Percentiles rank a stretch among this genome's conserved stretches.
These are phyloP conservation scores for Pterocles orientalis DNA, from an alignment of 2,113 vertebrate species.

Conservation along the genomic window DNA sequence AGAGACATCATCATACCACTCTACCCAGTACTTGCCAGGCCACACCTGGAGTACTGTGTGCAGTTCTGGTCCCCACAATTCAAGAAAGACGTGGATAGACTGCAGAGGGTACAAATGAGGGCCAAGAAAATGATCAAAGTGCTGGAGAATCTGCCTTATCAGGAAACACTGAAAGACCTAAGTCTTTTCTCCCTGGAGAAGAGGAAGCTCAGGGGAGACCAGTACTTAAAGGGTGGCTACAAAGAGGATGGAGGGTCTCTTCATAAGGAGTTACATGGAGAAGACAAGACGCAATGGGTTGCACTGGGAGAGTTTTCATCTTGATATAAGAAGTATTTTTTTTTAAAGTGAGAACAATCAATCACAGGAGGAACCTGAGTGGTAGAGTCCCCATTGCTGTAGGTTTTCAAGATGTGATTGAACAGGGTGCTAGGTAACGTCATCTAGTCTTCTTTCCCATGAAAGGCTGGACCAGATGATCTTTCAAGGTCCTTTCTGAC, in stretches of 20 bases:
- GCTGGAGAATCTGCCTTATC: background rate
- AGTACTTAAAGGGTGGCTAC: background rate
- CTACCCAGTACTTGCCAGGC: background rate
- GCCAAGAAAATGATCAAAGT: background rate
- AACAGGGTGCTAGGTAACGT: background rate
- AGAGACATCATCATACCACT: background rate
- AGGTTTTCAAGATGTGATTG: background rate
- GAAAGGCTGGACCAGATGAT: background rate
- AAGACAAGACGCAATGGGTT: background rate
- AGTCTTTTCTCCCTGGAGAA: accelerated
- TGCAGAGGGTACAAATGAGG: background rate
- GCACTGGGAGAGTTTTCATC: background rate
- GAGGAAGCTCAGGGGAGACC: background rate
- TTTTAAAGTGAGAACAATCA: background rate
- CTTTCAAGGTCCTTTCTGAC: background rate
- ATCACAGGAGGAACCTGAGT: background rate
- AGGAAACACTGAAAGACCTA: background rate
- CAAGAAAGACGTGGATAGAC: background rate
- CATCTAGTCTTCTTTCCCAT: background rate
- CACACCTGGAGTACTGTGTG: background rate
- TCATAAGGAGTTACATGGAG: background rate
- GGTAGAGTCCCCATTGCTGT: background rate
- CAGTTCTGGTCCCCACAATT: background rate
- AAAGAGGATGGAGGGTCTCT: background rate
- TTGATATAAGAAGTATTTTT: background rate